Evolutionary conservation across 1,140 invertebrate genomes (phyloP).

Genomic region (Tetragonula clypearis): DNA sequence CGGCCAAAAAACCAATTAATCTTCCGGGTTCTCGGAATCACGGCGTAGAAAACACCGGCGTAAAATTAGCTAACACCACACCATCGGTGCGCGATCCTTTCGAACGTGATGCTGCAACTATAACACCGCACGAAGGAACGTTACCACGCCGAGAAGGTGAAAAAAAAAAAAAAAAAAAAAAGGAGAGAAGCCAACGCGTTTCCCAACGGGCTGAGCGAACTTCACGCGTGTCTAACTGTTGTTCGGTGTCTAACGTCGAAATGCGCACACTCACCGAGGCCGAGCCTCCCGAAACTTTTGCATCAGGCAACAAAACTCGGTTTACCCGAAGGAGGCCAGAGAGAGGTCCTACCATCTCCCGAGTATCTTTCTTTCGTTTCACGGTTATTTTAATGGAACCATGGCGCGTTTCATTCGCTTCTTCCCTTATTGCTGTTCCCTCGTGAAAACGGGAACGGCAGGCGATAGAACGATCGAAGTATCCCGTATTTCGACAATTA

Average conservation of each 20-base stretch:
- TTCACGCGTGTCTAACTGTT: conserved; percentile 27
- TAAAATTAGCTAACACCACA: conserved; percentile 34
- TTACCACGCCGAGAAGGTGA: neutral
- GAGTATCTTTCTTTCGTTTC: conserved; percentile 13
- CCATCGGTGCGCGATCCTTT: conserved; percentile 20
- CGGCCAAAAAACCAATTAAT: conserved; percentile 29
- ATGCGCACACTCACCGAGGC: conserved; percentile 25
- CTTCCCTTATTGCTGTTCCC: neutral
- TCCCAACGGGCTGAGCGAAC: conserved; percentile 13
- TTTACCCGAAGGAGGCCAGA: neutral
- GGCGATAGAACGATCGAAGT: too few species aligned
- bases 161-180: too few species aligned
- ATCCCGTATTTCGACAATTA: too few species aligned
- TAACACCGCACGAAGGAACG: neutral
- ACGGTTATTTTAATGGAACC: neutral
- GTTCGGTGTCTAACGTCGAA: conserved; percentile 14
- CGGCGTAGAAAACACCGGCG: conserved; percentile 19
- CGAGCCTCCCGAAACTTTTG: neutral
- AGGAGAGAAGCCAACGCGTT: neutral
- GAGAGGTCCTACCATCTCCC: neutral
- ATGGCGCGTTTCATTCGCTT: too few species aligned
- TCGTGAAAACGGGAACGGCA: too few species aligned
- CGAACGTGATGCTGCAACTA: conserved; percentile 29
- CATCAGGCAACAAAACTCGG: neutral
- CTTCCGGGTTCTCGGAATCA: conserved; percentile 11